Base-by-base conservation (phyloP, 2,888 invertebrate species). In the Andrena chrysosceles region DNA sequence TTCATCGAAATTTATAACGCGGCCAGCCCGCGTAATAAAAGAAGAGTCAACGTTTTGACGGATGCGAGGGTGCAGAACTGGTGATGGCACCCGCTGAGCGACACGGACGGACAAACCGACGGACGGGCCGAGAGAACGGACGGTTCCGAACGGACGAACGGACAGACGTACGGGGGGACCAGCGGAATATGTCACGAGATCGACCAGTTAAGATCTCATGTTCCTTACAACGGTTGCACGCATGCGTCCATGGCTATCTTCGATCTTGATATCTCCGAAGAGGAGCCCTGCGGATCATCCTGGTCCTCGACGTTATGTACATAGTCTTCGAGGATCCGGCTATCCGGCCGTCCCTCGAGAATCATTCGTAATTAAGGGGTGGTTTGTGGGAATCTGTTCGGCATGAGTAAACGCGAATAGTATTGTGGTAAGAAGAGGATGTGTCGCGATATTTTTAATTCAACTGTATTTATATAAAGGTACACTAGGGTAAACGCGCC, bases 51-150 rank as follows among this genome's bases (percentile, higher is more conserved):
- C 87, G 85, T 91, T 91, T 91, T 92, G 93, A 92, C 91, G 91
- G 92, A 93, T 93, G 92, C 89, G 92, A 93, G 92, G 93, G 92
- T 93, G 93, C 92, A 90, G 91, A 92, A 90, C 91, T 91, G 92
- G 91, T 92, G 93, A 93, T 92, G 93, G 93, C 92, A 91, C 93
- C 93, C 90, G 92, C 93, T 93, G 93, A 77, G 93, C 91, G 88
- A 92, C 92, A 92, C 89, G 90, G 83, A 86, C 88, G 91, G 83
- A 90, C 90, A 90, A 90, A 90, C 90, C 88, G 87, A 86, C 84
- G 88, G 83, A 85, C 87, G 89, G 79, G 86, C 84, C 86, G 81
- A 77, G 78, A 64, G 75, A 66, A 92, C 84, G 88, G 82, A 85
- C 80, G 85, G 81, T 42, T 42, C 88, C 89, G 89, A 86, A 88